A percentile compares a stretch with the other conserved stretches of the same genome.
Evolutionary conservation across 2,797 vertebrate species (phyloP).

Genomic region (Chanos chanos): DNA sequence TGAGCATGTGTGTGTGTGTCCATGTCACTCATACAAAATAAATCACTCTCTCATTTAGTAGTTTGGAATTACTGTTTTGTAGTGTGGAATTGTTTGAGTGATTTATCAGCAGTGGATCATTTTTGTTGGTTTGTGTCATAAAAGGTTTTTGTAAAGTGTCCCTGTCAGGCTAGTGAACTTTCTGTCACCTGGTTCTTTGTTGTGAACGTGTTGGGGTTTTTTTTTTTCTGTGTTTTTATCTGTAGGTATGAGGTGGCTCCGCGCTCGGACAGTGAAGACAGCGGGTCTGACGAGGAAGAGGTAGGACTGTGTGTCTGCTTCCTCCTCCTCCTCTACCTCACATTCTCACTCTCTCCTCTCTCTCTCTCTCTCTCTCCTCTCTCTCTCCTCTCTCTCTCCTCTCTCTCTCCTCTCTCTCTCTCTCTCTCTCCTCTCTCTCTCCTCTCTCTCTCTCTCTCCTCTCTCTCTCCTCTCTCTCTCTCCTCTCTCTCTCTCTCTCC

Average conservation of each 20-base stretch:
- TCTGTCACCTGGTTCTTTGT: too few relatives aligned
- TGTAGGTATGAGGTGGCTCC: slow-evolving; percentile 92
- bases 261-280: slow-evolving; percentile 92
- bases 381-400: background rate
- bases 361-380: slow-evolving; percentile 12
- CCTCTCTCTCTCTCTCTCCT: background rate
- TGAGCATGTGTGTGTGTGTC: background rate
- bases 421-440: background rate
- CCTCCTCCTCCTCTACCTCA: background rate
- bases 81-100: too few relatives aligned
- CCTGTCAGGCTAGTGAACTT: too few relatives aligned
- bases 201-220: background rate
- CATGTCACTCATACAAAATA: background rate
- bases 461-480: background rate
- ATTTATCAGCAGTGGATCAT: too few relatives aligned
- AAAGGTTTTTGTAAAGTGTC: background rate
- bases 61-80: too few relatives aligned
- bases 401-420: background rate
- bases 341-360: background rate
- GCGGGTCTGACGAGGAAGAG: slow-evolving; percentile 89
- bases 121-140: background rate
- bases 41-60: too few relatives aligned
- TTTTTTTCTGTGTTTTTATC: background rate
- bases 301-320: slow-evolving; percentile 32
- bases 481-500: too few relatives aligned